Base-by-base conservation (phyloP, 2,797 vertebrate species). In the Amazona ochrocephala region DNA sequence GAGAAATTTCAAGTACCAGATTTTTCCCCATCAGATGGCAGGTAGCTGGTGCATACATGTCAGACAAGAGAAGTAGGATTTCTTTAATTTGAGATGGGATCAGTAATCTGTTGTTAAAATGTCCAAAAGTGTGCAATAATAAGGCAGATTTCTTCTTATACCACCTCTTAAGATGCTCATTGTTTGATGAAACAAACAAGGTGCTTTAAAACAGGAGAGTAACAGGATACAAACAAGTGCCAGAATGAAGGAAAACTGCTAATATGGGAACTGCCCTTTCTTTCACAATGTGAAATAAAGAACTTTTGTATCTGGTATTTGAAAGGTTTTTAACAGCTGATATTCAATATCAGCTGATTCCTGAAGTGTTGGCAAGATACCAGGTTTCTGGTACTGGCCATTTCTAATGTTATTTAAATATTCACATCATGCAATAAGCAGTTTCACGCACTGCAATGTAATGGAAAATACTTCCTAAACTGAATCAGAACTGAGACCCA, bases 111-210 rank as follows among this genome's bases (percentile, higher is more conserved):
- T 90, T 87, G 91, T 87, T 90, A 95, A 97, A 96, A 96, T 39
- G 90, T 91, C 80, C 70, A 80, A 97, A 96, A 96, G 80, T 96
- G 90, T 97, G 90, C 96, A 97, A 96, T 42, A 96, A 88, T 91
- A 95, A 95, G 95, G 91, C 95, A 95, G 95, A 93, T 96, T 96
- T 95, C 94, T 97, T 96, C 90, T 73, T 95, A 97, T 54, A 97
- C 91, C 88, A 83, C 94, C 87, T 93, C 93, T 96, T 95, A 87
- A 97, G 95, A 96, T 91, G 83, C 84, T 91, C 94, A 88, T 94
- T 97, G 95, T 97, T 95, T 97, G 96, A 95, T 81, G 93, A 96
- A 92, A 89, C 42, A 96, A 97, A 97, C 95, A 96, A 96, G 84
- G 96, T 97, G 94, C 94, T 97, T 98, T 96, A 96, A 95, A 96